These are phyloP conservation scores for Tauraco hartlaubi DNA, from an alignment of 2,797 vertebrate genomes.

Conservation along the genomic window DNA sequence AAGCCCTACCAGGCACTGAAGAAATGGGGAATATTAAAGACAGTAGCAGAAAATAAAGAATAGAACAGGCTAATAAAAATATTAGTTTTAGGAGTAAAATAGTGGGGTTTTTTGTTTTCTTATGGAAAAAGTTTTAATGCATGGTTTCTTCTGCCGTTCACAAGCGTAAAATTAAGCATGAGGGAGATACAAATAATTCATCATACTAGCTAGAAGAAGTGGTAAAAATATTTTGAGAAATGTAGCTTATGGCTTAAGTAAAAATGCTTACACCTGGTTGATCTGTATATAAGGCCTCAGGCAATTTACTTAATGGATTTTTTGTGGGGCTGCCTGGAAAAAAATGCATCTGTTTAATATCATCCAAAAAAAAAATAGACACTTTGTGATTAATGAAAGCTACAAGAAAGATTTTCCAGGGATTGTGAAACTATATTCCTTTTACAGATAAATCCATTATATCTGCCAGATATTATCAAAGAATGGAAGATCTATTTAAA, in stretches of 20 bases:
- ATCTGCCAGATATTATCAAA: slow-evolving; percentile 41
- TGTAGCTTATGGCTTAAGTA: neutral
- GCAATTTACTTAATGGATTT: neutral
- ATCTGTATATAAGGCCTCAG: neutral
- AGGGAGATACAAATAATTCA: neutral
- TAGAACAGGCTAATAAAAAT: neutral
- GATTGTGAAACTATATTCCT: slow-evolving; percentile 26
- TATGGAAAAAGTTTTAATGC: neutral
- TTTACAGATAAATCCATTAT: slow-evolving; percentile 15
- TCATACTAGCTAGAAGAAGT: neutral
- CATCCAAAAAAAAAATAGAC: slow-evolving; percentile 40
- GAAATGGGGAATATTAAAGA: neutral
- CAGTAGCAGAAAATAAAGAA: neutral
- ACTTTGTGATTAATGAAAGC: slow-evolving; percentile 12
- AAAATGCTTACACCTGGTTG: neutral
- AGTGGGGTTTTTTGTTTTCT: neutral
- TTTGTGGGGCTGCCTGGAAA: neutral
- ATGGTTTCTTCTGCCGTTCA: neutral
- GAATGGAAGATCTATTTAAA: neutral
- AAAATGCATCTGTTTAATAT: slow-evolving; percentile 27
- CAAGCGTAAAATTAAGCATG: neutral
- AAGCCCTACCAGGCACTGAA: neutral
- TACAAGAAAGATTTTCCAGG: slow-evolving; percentile 28
- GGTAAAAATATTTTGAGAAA: neutral
- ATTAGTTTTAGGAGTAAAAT: neutral